These are phyloP conservation scores for Oreonectes daqikongensis DNA, from an alignment of 2,797 vertebrate species.

Conservation along the genomic window DNA sequence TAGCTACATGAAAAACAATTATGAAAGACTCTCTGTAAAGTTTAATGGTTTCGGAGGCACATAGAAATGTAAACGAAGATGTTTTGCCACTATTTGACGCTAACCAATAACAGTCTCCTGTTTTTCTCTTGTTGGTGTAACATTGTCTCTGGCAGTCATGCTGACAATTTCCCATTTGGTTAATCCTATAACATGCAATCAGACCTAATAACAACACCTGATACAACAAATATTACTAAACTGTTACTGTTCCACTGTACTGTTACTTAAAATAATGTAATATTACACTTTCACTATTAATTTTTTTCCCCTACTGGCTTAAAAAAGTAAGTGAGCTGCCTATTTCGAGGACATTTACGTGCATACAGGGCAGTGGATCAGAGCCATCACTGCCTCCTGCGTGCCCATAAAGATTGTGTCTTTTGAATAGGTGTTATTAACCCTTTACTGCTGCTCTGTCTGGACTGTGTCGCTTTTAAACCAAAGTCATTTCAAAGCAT, in stretches of 20 bases:
- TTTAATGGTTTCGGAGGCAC: too few relatives aligned
- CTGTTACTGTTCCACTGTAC: too few relatives aligned
- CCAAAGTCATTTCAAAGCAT: not conserved
- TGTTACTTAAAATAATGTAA: too few relatives aligned
- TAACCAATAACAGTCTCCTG: not conserved
- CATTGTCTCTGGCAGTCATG: not conserved
- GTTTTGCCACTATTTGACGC: not conserved
- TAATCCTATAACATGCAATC: not conserved
- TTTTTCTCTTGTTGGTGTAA: not conserved
- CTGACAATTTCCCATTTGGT: not conserved
- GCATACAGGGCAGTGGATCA: slow-evolving; percentile 25
- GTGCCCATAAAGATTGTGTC: slow-evolving; percentile 13
- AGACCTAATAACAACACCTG: not conserved
- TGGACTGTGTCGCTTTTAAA: not conserved
- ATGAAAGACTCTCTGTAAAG: too few relatives aligned
- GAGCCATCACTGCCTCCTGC: not conserved
- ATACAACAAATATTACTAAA: too few relatives aligned
- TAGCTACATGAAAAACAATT: slow-evolving; percentile 8
- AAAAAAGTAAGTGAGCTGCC: not conserved
- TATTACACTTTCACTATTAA: too few relatives aligned
- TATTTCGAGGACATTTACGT: not conserved
- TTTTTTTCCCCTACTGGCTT: not conserved
- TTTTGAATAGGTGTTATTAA: not conserved
- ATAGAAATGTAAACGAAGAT: too few relatives aligned
- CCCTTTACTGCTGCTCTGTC: not conserved